A percentile compares a stretch with the other conserved stretches of the same genome.
These are phyloP conservation scores for Carassius auratus DNA, from an alignment of 2,113 vertebrate species.

Conservation along the genomic window DNA sequence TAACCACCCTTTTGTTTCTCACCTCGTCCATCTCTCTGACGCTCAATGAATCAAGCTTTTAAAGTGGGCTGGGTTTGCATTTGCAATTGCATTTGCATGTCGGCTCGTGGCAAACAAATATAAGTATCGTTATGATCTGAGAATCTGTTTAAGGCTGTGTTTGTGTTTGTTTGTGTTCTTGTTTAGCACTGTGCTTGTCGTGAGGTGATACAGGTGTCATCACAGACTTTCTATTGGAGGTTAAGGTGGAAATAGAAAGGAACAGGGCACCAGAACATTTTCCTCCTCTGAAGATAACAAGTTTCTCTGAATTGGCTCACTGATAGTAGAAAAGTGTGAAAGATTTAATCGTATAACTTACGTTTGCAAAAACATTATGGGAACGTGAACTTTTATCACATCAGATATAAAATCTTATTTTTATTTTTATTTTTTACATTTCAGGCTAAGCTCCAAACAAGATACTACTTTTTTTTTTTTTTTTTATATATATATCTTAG, in stretches of 20 bases:
- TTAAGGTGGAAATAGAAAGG: too few species aligned
- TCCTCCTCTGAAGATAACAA: not conserved
- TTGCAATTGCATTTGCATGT: constrained; percentile 30
- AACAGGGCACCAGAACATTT: not conserved
- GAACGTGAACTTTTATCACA: not conserved
- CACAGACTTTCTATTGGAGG: not conserved
- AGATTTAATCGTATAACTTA: not conserved
- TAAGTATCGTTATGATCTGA: constrained; percentile 28
- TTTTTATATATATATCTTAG: too few species aligned
- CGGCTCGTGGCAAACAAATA: constrained; percentile 32
- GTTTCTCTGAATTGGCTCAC: not conserved
- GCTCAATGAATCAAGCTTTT: constrained; percentile 41
- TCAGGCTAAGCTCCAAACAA: not conserved
- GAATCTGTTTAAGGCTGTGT: not conserved
- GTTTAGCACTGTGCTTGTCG: not conserved
- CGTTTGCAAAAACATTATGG: too few species aligned
- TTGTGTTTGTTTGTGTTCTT: constrained; percentile 8
- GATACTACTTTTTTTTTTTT: not conserved
- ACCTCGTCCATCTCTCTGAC: constrained; percentile 54
- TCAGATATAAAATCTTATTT: too few species aligned
- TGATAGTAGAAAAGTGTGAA: constrained; percentile 1
- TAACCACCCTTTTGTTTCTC: constrained; percentile 53
- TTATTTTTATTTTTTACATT: not conserved
- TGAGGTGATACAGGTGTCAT: not conserved
- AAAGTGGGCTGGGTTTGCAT: constrained; percentile 33